These are phyloP conservation scores for Monopterus albus DNA, from an alignment of 2,113 vertebrate species.

Conservation along the genomic window DNA sequence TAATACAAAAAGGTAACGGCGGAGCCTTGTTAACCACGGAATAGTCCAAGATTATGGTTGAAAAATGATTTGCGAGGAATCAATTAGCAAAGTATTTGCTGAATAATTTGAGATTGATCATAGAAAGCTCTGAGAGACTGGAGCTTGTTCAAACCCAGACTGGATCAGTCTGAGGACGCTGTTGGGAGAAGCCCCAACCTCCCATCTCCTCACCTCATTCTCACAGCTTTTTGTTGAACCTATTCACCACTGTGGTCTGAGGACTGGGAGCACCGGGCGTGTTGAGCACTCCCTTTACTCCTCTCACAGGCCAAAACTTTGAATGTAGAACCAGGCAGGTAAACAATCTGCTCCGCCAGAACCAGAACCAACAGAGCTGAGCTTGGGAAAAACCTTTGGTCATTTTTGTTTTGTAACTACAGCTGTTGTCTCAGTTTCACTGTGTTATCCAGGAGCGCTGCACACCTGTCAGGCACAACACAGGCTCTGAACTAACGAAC, in stretches of 20 bases:
- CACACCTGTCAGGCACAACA: neutral
- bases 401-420: neutral
- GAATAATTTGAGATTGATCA: neutral
- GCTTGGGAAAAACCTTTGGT: conserved; percentile 1
- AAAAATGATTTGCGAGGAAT: too few species aligned
- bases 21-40: too few species aligned
- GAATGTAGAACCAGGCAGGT: conserved; percentile 5
- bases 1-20: too few species aligned
- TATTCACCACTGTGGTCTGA: conserved; percentile 11
- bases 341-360: neutral
- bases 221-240: conserved; percentile 12
- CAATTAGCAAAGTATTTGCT: too few species aligned
- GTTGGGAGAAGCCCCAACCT: neutral
- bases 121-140: neutral
- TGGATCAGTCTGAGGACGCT: neutral
- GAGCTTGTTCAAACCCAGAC: neutral
- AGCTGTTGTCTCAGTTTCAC: too few species aligned
- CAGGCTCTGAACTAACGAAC: too few species aligned
- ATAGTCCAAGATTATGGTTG: too few species aligned
- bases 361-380: neutral
- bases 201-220: neutral
- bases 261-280: neutral
- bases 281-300: conserved; percentile 13
- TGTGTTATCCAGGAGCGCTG: too few species aligned
- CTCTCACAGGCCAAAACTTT: conserved; percentile 29